These are phyloP conservation scores for Ochropleura leucogaster DNA, from an alignment of 2,888 invertebrate genomes.

Conservation along the genomic window DNA sequence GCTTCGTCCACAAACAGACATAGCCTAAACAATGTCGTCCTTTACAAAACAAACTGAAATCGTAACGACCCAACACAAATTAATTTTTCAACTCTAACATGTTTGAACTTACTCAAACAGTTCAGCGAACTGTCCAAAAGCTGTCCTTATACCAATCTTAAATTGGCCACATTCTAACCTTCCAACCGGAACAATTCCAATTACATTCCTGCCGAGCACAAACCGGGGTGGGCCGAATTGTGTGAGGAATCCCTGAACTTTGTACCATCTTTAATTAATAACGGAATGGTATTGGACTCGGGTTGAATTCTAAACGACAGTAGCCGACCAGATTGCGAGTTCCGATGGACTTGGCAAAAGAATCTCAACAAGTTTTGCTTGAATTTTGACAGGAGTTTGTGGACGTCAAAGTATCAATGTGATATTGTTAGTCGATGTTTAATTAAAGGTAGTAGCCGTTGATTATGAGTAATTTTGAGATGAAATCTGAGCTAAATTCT, in stretches of 20 bases:
- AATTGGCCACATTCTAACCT: slow-evolving; percentile 84
- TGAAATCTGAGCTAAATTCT: slow-evolving; percentile 14
- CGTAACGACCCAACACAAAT: slow-evolving; percentile 56
- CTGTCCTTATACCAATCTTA: slow-evolving; percentile 79
- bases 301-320: slow-evolving; percentile 76
- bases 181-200: slow-evolving; percentile 85
- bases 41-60: slow-evolving; percentile 41
- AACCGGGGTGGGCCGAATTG: slow-evolving; percentile 77
- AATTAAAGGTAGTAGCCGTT: slow-evolving; percentile 42
- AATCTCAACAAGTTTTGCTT: slow-evolving; percentile 61
- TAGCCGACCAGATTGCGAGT: slow-evolving; percentile 65
- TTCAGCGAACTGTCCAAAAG: slow-evolving; percentile 73
- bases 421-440: slow-evolving; percentile 29
- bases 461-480: slow-evolving; percentile 34
- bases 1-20: slow-evolving; percentile 9
- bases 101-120: slow-evolving; percentile 68
- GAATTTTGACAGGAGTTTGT: slow-evolving; percentile 49
- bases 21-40: slow-evolving; percentile 33
- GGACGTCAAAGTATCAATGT: slow-evolving; percentile 23
- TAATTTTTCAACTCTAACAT: slow-evolving; percentile 70
- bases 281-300: slow-evolving; percentile 75
- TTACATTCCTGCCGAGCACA: slow-evolving; percentile 81
- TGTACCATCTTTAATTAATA: slow-evolving; percentile 84
- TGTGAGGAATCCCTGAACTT: slow-evolving; percentile 83
- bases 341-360: slow-evolving; percentile 54